Conservation (phyloP, 2,797 vertebrate species). For the Graptemys geographica region DNA sequence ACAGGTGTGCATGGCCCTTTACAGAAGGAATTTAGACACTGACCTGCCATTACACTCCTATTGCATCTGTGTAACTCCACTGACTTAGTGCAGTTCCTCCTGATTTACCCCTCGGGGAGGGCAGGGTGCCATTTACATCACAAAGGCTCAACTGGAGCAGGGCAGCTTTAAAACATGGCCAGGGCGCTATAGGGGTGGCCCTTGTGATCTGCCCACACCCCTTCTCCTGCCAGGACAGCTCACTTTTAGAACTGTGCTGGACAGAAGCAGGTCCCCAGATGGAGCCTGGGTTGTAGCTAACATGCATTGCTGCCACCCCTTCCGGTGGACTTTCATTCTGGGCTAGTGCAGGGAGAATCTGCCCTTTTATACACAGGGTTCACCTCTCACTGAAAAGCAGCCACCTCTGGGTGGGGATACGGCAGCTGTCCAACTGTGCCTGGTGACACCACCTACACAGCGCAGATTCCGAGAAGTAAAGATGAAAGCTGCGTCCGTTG, state of each 20-base stretch:
- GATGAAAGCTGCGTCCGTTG: too few species aligned
- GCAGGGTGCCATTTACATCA: background rate
- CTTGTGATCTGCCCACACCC: background rate
- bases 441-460: background rate
- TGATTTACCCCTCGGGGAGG: background rate
- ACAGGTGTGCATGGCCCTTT: background rate
- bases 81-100: background rate
- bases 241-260: background rate
- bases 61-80: background rate
- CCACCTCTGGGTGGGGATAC: background rate
- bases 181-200: background rate
- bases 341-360: background rate
- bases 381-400: background rate
- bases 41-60: background rate
- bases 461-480: background rate
- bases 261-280: background rate
- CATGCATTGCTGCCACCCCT: background rate
- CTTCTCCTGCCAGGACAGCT: background rate
- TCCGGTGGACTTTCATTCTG: background rate
- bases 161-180: background rate
- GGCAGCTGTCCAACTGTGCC: background rate
- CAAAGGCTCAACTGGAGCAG: background rate
- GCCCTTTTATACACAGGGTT: background rate
- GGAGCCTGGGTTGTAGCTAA: background rate
- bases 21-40: background rate